A percentile compares a stretch with the other conserved stretches of the same genome.
phyloP scores from a whole-genome alignment of 2,797 vertebrate genomes.

The Platyrinchus mystaceus region DNA sequence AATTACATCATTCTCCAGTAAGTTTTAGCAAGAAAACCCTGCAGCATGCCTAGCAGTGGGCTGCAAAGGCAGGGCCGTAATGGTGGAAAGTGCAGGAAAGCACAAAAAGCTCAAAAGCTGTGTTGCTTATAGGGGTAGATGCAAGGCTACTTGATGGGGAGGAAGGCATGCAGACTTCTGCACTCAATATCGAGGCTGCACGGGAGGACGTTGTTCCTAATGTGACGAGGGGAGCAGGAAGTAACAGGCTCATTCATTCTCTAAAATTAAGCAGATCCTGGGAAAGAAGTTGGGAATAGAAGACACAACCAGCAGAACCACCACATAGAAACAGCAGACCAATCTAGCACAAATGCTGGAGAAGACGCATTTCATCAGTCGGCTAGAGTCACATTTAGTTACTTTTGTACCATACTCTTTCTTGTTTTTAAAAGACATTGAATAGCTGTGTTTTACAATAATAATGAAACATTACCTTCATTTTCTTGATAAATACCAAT shows the following conservation, averaged over 20 bases:
- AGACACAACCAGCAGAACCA: not conserved
- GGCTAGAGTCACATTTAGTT: not conserved
- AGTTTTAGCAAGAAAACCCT: not conserved
- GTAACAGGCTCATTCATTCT: not conserved
- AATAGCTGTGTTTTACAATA: not conserved
- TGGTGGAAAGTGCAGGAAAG: not conserved
- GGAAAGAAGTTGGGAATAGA: not conserved
- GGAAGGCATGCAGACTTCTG: rapidly evolving
- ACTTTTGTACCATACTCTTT: not conserved
- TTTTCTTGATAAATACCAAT: not conserved
- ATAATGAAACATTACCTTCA: not conserved
- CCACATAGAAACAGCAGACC: not conserved
- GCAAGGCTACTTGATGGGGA: rapidly evolving
- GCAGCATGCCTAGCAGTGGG: rapidly evolving
- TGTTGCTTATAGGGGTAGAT: rapidly evolving
- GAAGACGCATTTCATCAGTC: not conserved
- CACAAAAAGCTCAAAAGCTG: not conserved
- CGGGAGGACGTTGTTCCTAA: not conserved
- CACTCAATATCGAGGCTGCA: rapidly evolving
- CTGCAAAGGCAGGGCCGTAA: rapidly evolving
- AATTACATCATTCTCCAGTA: not conserved
- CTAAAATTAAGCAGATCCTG: not conserved
- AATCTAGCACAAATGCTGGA: not conserved
- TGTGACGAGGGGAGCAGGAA: not conserved
- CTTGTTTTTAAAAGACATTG: not conserved